Base-by-base conservation (phyloP, 2,113 vertebrate species). In the Alosa alosa region DNA sequence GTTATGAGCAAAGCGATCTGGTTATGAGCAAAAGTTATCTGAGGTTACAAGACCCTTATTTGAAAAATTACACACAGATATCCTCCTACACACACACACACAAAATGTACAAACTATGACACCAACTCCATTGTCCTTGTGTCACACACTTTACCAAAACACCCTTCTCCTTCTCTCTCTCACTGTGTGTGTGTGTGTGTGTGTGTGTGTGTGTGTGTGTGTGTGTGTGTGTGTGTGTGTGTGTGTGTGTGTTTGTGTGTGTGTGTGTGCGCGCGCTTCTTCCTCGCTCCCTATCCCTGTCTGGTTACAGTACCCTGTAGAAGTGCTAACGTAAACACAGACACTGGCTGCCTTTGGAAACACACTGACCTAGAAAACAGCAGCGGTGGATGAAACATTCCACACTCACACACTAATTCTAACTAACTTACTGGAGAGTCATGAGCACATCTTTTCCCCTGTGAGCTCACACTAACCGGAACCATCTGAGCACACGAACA, bases 371-470 rank as follows among this genome's bases (percentile, higher is more conserved):
- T 52, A 91, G 82, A 85, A 93, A 88, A 87, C 44, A 55, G 85
- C 87, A 91, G 92, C 91, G 91, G 94, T 93, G 94, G 94, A 93
- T 88, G 68, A 86, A 86, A 92, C 78, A 20, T 88, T 88, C 83
- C 49, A 36, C 47, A 81, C 50, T 84, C 82, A 81, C n/a, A 83
- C 44, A 82, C 45, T 50, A 49, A 49, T 11, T 9, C 47, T 49
- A 49, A 49, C 47, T 49, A 49, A 49, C 47, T 49, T 9, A 49
- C 47, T 49, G 47, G 47, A 17, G 18, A 17, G 18, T 57, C 52
- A 57, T 57, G 18, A 18, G 15, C 15, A 57, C 52, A 57, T 57
- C 52, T 57, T 57, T 44, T 57, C 52, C 52, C 52, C 52, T 57
- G 52, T 57, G 52, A 57, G 52, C 52, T 57, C 52, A 57, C 52